Percentiles rank a stretch among this genome's conserved stretches.
These are phyloP conservation scores for Zygogramma bicolorata DNA, from an alignment of 2,888 invertebrate species.

Conservation along the genomic window DNA sequence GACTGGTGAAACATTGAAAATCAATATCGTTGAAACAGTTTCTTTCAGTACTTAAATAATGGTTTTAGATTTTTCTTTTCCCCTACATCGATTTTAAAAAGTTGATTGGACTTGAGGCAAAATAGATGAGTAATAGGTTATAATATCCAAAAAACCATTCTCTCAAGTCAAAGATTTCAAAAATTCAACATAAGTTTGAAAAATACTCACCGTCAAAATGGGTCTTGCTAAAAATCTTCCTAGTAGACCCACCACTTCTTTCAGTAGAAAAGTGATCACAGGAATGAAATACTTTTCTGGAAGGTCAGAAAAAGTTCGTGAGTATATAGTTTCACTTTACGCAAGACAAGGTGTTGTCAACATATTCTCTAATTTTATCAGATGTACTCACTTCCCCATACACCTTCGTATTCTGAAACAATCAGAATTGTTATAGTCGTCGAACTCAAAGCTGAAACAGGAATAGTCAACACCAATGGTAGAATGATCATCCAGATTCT, in stretches of 20 bases:
- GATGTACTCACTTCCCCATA: constrained; percentile 11
- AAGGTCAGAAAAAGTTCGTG: neutral
- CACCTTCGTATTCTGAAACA: neutral
- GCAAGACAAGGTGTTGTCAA: too few relatives aligned
- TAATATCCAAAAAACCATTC: too few relatives aligned
- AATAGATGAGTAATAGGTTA: too few relatives aligned
- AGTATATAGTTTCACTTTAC: neutral
- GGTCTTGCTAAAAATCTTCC: constrained; percentile 51
- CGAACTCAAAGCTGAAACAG: neutral
- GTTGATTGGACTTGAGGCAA: too few relatives aligned
- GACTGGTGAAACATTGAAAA: too few relatives aligned
- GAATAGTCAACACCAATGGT: neutral
- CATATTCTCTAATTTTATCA: neutral
- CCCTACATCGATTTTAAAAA: too few relatives aligned
- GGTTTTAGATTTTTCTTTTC: too few relatives aligned
- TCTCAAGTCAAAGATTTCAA: neutral
- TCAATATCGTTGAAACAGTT: too few relatives aligned
- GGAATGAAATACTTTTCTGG: constrained; percentile 54
- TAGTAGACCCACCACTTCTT: constrained; percentile 44
- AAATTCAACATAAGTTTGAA: neutral
- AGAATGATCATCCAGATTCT: neutral
- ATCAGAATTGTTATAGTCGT: constrained; percentile 7
- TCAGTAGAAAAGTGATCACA: constrained; percentile 49
- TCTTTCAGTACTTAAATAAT: too few relatives aligned
- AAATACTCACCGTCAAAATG: constrained; percentile 44